Conservation (phyloP, 2,113 vertebrate genomes). For the Chloropsis hardwickii region DNA sequence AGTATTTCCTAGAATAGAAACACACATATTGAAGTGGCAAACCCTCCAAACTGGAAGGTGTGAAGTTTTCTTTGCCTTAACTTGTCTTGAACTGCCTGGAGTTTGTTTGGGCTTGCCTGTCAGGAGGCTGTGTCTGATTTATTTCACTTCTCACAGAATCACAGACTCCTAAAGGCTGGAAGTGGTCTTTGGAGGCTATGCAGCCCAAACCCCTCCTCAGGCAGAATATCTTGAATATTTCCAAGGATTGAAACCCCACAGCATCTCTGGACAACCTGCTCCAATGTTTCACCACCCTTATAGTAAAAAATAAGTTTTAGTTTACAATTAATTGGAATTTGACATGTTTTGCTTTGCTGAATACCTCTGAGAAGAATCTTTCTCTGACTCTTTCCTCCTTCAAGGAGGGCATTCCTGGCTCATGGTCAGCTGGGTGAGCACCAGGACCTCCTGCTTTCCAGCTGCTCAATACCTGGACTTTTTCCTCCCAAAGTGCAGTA, state of each 20-base stretch:
- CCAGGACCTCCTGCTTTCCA: background rate
- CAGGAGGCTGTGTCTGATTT: background rate
- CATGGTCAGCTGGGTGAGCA: background rate
- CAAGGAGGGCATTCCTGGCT: background rate
- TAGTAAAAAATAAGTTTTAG: background rate
- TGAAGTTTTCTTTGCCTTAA: background rate
- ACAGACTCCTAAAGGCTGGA: background rate
- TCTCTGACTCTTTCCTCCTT: background rate
- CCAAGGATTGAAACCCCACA: background rate
- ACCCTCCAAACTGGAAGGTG: background rate
- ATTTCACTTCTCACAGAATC: background rate
- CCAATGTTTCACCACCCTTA: background rate
- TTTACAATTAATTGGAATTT: background rate
- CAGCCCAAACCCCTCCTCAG: background rate
- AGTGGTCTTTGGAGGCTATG: background rate
- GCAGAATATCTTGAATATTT: background rate
- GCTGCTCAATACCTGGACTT: background rate
- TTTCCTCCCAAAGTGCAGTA: background rate
- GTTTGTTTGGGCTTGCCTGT: background rate
- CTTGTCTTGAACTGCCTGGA: background rate
- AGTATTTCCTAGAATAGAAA: background rate
- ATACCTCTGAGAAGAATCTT: background rate
- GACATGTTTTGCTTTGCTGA: background rate
- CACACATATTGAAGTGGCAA: background rate
- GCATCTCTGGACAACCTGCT: background rate